Conservation (phyloP, 2,888 invertebrate genomes). For the Dryobota labecula region DNA sequence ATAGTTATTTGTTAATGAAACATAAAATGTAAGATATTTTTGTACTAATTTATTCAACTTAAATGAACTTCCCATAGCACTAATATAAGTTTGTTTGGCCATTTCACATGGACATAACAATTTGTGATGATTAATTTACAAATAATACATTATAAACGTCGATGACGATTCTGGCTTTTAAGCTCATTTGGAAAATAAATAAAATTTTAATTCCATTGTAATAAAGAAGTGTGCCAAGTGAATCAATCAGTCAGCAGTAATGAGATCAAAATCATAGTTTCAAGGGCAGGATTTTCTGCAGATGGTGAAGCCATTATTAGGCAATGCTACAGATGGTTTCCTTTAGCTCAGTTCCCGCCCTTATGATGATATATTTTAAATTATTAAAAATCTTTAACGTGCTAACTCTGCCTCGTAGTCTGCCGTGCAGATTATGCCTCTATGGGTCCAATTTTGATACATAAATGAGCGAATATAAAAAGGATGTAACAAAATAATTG, state of each 20-base stretch:
- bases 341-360: slow-evolving; percentile 30
- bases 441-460: not conserved
- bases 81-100: slow-evolving; percentile 73
- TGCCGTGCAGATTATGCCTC: not conserved
- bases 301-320: not conserved
- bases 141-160: slow-evolving; percentile 58
- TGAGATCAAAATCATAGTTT: slow-evolving; percentile 84
- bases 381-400: slow-evolving; percentile 50
- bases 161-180: slow-evolving; percentile 52
- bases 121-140: slow-evolving; percentile 77
- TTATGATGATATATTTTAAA: slow-evolving; percentile 38
- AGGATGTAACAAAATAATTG: too few relatives aligned
- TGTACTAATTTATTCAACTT: slow-evolving; percentile 87
- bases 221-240: slow-evolving; percentile 55
- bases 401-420: slow-evolving; percentile 34
- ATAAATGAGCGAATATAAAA: too few relatives aligned
- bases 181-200: slow-evolving; percentile 57
- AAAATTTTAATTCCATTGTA: slow-evolving; percentile 49
- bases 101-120: slow-evolving; percentile 66
- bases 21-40: slow-evolving; percentile 74
- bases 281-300: slow-evolving; percentile 33
- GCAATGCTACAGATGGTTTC: not conserved
- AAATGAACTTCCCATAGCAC: slow-evolving; percentile 72
- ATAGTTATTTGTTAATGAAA: slow-evolving; percentile 61
- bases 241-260: slow-evolving; percentile 75